A percentile compares a stretch with the other conserved stretches of the same genome.
These are phyloP conservation scores for Euwallacea fornicatus DNA, from an alignment of 1,140 invertebrate genomes.

Conservation along the genomic window DNA sequence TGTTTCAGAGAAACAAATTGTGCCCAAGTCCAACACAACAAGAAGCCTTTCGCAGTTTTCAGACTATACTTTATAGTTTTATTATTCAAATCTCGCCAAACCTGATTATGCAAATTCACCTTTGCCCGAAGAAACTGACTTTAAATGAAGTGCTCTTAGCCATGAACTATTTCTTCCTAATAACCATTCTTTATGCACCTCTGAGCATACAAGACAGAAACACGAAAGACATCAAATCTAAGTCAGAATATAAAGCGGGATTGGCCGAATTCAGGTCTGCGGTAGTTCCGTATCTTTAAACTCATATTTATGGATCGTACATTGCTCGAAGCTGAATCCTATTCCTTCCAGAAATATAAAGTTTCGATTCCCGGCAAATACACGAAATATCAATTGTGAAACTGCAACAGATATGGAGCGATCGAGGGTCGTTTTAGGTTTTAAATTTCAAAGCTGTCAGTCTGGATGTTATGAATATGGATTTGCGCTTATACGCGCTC, in stretches of 20 bases:
- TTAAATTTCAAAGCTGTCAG: conserved; percentile 10
- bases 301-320: background rate
- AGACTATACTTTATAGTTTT: conserved; percentile 7
- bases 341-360: conserved; percentile 2
- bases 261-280: too few relatives aligned
- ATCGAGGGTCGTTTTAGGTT: conserved; percentile 1
- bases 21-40: too few relatives aligned
- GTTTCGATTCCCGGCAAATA: conserved; percentile 12
- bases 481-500: conserved; percentile 11
- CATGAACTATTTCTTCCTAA: background rate
- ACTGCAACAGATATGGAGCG: conserved; percentile 13
- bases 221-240: background rate
- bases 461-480: conserved; percentile 13
- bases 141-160: background rate
- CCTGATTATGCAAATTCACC: conserved; percentile 10
- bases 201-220: background rate
- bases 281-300: background rate
- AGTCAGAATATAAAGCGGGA: background rate
- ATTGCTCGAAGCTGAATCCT: background rate
- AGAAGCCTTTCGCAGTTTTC: too few relatives aligned
- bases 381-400: conserved; percentile 16
- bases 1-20: too few relatives aligned
- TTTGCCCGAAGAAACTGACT: background rate
- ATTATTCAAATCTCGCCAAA: conserved; percentile 13
- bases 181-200: background rate